These are phyloP conservation scores for Colletes collaris DNA, from an alignment of 2,888 invertebrate genomes.

Conservation along the genomic window DNA sequence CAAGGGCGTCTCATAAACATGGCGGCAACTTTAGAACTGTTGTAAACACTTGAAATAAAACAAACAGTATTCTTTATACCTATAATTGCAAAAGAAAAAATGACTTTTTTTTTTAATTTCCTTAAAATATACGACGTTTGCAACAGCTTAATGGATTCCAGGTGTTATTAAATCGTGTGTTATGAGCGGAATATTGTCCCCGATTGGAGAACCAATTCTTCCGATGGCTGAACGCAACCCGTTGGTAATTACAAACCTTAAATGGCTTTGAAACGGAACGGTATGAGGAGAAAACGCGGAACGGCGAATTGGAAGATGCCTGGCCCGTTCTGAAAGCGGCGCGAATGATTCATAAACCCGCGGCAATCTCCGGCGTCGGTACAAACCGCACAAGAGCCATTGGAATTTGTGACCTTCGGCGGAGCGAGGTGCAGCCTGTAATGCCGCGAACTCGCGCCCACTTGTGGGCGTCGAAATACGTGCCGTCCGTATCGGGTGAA, in stretches of 20 bases:
- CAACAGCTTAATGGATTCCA: too few relatives aligned
- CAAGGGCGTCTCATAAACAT: too few relatives aligned
- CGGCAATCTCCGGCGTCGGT: conserved; percentile 40
- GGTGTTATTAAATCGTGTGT: too few relatives aligned
- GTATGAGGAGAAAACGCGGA: neutral
- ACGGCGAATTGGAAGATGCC: conserved; percentile 6
- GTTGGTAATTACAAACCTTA: conserved; percentile 7
- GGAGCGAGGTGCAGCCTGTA: conserved; percentile 64
- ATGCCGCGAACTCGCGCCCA: conserved; percentile 64
- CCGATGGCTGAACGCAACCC: too few relatives aligned
- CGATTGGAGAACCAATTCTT: too few relatives aligned
- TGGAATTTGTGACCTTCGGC: conserved; percentile 69
- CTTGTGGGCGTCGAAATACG: conserved; percentile 65
- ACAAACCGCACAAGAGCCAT: conserved; percentile 59
- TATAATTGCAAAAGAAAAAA: too few relatives aligned
- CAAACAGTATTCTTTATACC: too few relatives aligned
- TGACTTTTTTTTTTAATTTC: too few relatives aligned
- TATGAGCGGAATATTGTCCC: too few relatives aligned
- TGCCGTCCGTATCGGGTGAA: conserved; percentile 47
- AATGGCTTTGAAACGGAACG: neutral
- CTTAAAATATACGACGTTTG: too few relatives aligned
- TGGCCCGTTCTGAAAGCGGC: conserved; percentile 31
- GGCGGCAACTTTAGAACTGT: too few relatives aligned
- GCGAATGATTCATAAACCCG: conserved; percentile 66
- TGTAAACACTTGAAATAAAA: too few relatives aligned